Evolutionary conservation across 2,797 vertebrate genomes (phyloP).

Genomic region (Botia almorhae): DNA sequence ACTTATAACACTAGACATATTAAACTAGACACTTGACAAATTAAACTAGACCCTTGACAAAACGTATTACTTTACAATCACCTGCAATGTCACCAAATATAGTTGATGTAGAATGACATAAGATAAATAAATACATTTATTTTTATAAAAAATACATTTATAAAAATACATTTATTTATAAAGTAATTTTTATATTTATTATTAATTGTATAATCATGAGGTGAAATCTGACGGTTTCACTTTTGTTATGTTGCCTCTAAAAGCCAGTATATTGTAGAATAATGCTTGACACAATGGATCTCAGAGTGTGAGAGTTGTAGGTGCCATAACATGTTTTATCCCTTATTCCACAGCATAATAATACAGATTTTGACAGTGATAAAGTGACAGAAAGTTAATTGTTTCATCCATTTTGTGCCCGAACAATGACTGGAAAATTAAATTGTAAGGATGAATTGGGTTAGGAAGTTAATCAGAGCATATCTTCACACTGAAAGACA

Average conservation of each 20-base stretch:
- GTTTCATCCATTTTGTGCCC: slow-evolving; percentile 18
- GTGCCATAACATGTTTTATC: slow-evolving; percentile 7
- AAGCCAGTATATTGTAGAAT: not conserved
- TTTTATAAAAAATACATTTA: too few species aligned
- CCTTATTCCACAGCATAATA: not conserved
- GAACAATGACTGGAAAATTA: slow-evolving; percentile 37
- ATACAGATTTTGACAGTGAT: slow-evolving; percentile 4
- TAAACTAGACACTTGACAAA: too few species aligned
- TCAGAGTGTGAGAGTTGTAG: not conserved
- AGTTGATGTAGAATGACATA: too few species aligned
- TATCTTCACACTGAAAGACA: slow-evolving; percentile 13
- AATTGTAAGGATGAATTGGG: slow-evolving; percentile 20
- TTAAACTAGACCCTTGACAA: too few species aligned
- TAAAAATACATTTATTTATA: too few species aligned
- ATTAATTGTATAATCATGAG: not conserved
- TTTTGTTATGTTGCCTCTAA: not conserved
- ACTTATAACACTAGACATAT: too few species aligned
- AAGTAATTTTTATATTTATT: too few species aligned
- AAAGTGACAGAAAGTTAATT: slow-evolving; percentile 24
- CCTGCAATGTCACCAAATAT: too few species aligned
- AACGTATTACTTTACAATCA: too few species aligned
- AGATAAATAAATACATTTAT: too few species aligned
- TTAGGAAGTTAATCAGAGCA: slow-evolving; percentile 16
- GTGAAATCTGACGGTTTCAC: not conserved
- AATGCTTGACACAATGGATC: not conserved